These are phyloP conservation scores for Melinaea menophilus DNA, from an alignment of 2,888 invertebrate genomes.

Conservation along the genomic window DNA sequence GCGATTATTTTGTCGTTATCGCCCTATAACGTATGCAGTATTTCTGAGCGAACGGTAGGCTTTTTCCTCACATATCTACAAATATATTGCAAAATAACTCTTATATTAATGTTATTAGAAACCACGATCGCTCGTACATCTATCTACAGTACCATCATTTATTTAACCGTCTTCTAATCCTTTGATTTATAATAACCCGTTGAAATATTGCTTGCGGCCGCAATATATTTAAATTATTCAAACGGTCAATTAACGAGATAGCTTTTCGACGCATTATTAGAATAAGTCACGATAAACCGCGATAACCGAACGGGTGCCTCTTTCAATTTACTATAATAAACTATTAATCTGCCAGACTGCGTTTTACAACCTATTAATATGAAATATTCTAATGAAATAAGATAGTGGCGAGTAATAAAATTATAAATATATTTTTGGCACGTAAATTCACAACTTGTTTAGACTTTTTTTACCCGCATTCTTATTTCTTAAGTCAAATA, in stretches of 20 bases:
- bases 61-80: constrained; percentile 41
- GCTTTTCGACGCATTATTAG: constrained; percentile 50
- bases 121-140: constrained; percentile 2
- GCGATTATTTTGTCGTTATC: constrained; percentile 74
- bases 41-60: constrained; percentile 51
- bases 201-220: constrained; percentile 69
- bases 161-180: constrained; percentile 72
- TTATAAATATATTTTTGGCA: constrained; percentile 5
- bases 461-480: constrained; percentile 49
- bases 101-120: constrained; percentile 10
- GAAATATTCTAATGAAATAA: constrained; percentile 8
- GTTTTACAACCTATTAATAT: not conserved
- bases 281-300: constrained; percentile 26
- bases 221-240: constrained; percentile 75
- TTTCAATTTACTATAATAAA: constrained; percentile 32
- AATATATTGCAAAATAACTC: constrained; percentile 5
- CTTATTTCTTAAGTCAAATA: constrained; percentile 75
- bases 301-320: constrained; percentile 47
- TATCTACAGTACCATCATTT: constrained; percentile 66
- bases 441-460: constrained; percentile 18
- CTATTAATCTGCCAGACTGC: constrained; percentile 22
- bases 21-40: constrained; percentile 73
- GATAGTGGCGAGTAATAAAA: constrained; percentile 2
- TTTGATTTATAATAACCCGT: constrained; percentile 72
- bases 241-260: constrained; percentile 75